Base-by-base conservation (phyloP, 2,888 invertebrate genomes). In the Zygaena filipendulae region DNA sequence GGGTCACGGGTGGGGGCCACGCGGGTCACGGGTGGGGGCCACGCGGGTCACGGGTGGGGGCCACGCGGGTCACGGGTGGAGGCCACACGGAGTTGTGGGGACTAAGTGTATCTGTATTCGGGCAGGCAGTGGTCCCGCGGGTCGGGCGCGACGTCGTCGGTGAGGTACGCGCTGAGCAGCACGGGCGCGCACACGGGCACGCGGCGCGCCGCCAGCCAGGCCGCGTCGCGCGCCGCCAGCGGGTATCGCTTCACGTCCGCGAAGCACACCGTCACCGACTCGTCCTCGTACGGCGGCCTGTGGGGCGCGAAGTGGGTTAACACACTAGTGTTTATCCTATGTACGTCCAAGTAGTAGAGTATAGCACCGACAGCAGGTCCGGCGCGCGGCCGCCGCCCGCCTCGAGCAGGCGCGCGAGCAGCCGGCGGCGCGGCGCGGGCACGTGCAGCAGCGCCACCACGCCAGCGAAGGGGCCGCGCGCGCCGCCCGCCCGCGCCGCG, bases 331-430 rank as follows among this genome's bases (percentile, higher is more conserved):
- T 16, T 16, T 4, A 6, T 7, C 4, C 5, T 16, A 16, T 16
- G 16, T 16, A 16, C 5, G 16, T n/a, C n/a, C n/a, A n/a, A n/a
- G 16, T 16, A 7, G 16, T 16, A 16, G 16, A n/a, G n/a, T n/a
- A n/a, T n/a, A n/a, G 16, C 7, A 16, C 16, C 7, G 16, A 16
- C 16, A 6, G 16, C 16, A 16, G 16, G 16, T 84, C 80, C 0
- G 88, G 62, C 12, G 92, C 85, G 1, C 49, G 52, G 0, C 92
- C 95, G 1, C 86, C 90, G 0, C 95, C 95, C 1, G 92, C 91
- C 29, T 80, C 74, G 20, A 95, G 82, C 0, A 96, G 84, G 33
- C 91, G 70, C 7, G 80, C 72, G 38, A 90, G 85, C 42, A 86
- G 84, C 13, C 81, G 83, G 26, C 82, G 74, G 44, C 85, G 83